A percentile compares a stretch with the other conserved stretches of the same genome.
Evolutionary conservation across 2,888 invertebrate species (phyloP).

Genomic region (Nasonia oneida): DNA sequence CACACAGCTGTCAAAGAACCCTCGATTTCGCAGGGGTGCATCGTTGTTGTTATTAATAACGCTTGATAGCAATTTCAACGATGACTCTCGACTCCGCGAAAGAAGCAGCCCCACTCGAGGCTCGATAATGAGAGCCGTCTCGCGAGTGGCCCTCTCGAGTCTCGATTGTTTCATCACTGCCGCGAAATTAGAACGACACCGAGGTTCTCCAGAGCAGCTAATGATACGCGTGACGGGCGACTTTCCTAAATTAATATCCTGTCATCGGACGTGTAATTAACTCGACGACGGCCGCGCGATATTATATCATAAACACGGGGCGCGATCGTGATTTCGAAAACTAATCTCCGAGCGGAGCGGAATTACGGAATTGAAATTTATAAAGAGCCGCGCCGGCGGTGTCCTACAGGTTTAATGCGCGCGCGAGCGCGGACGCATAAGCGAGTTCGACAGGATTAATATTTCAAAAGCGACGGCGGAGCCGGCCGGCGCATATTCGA

Average conservation of each 20-base stretch:
- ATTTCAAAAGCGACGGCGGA: slow-evolving; percentile 54
- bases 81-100: background rate
- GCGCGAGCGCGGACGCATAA: background rate
- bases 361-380: slow-evolving; percentile 56
- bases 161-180: background rate
- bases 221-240: too few relatives aligned
- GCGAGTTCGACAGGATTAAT: slow-evolving; percentile 47
- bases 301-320: background rate
- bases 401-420: background rate
- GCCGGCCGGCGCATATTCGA: slow-evolving; percentile 47
- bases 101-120: background rate
- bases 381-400: slow-evolving; percentile 28
- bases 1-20: too few relatives aligned
- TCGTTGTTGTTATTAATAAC: background rate
- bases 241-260: too few relatives aligned
- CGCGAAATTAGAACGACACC: too few relatives aligned
- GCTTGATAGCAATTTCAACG: background rate
- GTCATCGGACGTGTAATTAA: too few relatives aligned
- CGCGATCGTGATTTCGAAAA: slow-evolving; percentile 13
- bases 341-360: slow-evolving; percentile 24
- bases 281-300: too few relatives aligned
- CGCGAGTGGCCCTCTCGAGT: background rate
- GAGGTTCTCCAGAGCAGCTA: too few relatives aligned
- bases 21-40: too few relatives aligned
- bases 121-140: background rate